Conservation (phyloP, 2,113 vertebrate species). For the Ellobius talpinus region DNA sequence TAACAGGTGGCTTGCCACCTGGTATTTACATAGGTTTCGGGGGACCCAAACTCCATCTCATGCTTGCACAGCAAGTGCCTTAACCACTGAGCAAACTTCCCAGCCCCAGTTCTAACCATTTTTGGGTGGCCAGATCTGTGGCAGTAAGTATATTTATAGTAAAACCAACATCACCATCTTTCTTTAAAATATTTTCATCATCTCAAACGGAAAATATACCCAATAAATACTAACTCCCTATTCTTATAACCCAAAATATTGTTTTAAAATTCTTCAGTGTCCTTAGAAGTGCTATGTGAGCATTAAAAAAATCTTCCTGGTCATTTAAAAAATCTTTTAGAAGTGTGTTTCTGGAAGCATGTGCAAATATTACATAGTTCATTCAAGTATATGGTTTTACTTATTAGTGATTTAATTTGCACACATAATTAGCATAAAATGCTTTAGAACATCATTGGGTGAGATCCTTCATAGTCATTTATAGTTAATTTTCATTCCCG, state of each 20-base stretch:
- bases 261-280: slow-evolving; percentile 38
- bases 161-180: not conserved
- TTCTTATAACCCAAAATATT: not conserved
- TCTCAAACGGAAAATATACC: slow-evolving; percentile 26
- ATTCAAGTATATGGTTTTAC: not conserved
- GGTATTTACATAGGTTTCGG: no score
- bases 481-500: slow-evolving; percentile 26
- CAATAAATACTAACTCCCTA: not conserved
- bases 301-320: slow-evolving; percentile 18
- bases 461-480: slow-evolving; percentile 9
- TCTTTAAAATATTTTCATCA: slow-evolving; percentile 3
- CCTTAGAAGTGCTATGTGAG: slow-evolving; percentile 29
- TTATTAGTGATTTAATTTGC: slow-evolving; percentile 46
- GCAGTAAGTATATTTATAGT: not conserved
- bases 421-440: slow-evolving; percentile 48
- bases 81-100: not conserved
- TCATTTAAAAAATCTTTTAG: slow-evolving; percentile 33
- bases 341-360: slow-evolving; percentile 35
- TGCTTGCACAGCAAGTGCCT: not conserved
- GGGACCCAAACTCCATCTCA: not conserved
- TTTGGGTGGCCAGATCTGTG: not conserved
- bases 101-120: not conserved
- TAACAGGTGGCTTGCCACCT: not conserved
- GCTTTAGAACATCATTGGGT: slow-evolving; percentile 22
- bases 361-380: slow-evolving; percentile 36